Conservation (phyloP, 2,797 vertebrate species). For the Siniperca scherzeri region DNA sequence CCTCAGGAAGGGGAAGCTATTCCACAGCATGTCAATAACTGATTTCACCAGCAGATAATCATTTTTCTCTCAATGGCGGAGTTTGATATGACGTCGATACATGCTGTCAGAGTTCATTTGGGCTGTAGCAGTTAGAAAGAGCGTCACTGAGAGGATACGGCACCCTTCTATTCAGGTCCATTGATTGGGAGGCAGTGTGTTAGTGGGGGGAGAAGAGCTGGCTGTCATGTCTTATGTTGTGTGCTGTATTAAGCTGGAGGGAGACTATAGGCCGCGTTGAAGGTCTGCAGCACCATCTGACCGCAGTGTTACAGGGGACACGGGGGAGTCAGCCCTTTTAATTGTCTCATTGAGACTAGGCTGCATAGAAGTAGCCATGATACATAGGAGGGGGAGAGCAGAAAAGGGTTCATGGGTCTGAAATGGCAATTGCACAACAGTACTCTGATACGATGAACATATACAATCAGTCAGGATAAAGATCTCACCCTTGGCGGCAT, state of each 20-base stretch:
- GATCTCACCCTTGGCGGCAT: constrained; percentile 93
- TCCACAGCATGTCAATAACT: constrained; percentile 96
- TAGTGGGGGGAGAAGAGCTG: constrained; percentile 56
- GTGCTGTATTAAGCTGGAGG: constrained; percentile 59
- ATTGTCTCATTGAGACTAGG: constrained; percentile 89
- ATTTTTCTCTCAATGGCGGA: constrained; percentile 87
- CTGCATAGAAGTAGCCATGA: constrained; percentile 85
- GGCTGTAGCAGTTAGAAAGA: constrained; percentile 71
- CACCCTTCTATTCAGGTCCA: constrained; percentile 76
- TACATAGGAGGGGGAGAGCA: constrained; percentile 84
- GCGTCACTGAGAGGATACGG: constrained; percentile 70
- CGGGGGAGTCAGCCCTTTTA: constrained; percentile 85
- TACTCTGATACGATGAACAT: constrained; percentile 89
- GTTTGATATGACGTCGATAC: constrained; percentile 92
- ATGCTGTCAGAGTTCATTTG: constrained; percentile 88
- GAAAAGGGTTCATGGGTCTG: constrained; percentile 81
- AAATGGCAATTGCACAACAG: constrained; percentile 76
- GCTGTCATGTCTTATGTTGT: constrained; percentile 70
- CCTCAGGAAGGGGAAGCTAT: constrained; percentile 88
- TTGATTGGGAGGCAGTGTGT: constrained; percentile 73
- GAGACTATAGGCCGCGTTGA: constrained; percentile 47
- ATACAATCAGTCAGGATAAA: constrained; percentile 98
- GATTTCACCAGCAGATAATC: constrained; percentile 96
- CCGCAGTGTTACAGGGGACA: constrained; percentile 84
- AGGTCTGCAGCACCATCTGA: constrained; percentile 79